Evolutionary conservation across 2,888 invertebrate species (phyloP).

Genomic region (Pristionchus exspectatus): DNA sequence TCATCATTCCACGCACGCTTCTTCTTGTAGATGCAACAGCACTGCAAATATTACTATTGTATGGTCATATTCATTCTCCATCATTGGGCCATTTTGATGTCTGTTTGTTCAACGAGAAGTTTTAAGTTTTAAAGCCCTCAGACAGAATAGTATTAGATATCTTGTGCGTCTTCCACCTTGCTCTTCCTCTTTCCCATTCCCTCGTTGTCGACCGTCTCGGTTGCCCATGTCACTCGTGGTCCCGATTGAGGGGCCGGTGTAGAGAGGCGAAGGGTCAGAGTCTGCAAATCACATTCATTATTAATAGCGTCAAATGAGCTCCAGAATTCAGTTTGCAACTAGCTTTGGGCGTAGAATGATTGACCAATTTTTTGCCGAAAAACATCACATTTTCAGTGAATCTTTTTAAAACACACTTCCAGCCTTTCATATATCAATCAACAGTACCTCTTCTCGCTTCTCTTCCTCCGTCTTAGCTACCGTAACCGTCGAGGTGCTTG

Average conservation of each 20-base stretch:
- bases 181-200: constrained; percentile 57
- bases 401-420: neutral
- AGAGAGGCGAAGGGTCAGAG: constrained; percentile 24
- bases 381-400: neutral
- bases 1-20: constrained; percentile 54
- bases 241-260: constrained; percentile 24
- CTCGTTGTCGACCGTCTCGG: constrained; percentile 56
- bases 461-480: constrained; percentile 44
- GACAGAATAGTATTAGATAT: neutral
- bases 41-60: neutral
- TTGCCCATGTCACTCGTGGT: constrained; percentile 53
- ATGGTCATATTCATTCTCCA: too few species aligned
- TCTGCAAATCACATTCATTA: neutral
- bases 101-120: too few species aligned
- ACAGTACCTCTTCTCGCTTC: constrained; percentile 47
- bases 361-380: too few species aligned
- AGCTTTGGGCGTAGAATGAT: too few species aligned
- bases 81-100: too few species aligned
- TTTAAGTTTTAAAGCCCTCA: neutral
- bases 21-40: constrained; percentile 59
- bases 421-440: neutral
- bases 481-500: constrained; percentile 46
- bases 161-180: constrained; percentile 34
- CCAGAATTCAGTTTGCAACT: neutral
- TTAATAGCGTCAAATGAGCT: neutral